A percentile compares a stretch with the other conserved stretches of the same genome.
These are phyloP conservation scores for Numenius arquata DNA, from an alignment of 2,113 vertebrate genomes.

Conservation along the genomic window DNA sequence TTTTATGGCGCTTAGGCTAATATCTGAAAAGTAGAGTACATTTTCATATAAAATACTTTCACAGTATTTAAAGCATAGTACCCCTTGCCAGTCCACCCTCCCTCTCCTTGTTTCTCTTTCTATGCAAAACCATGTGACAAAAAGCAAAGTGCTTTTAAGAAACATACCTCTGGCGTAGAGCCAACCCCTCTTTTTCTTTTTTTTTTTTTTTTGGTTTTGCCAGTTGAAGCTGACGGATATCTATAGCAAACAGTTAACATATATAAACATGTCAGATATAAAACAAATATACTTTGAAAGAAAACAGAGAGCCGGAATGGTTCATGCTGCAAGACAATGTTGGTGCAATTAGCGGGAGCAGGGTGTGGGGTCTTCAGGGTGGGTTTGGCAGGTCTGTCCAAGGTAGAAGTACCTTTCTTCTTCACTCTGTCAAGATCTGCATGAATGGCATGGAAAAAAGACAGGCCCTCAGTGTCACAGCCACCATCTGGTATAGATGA, in stretches of 20 bases:
- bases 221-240: constrained; percentile 68
- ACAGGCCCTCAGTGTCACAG: not conserved
- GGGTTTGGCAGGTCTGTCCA: not conserved
- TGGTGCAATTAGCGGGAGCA: constrained; percentile 27
- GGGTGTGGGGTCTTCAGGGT: constrained; percentile 63
- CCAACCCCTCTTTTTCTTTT: not conserved
- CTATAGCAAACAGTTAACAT: constrained; percentile 70
- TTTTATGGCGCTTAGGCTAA: constrained; percentile 33
- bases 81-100: not conserved
- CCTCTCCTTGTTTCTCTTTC: not conserved
- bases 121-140: constrained; percentile 19
- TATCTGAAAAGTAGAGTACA: constrained; percentile 8
- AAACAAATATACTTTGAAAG: constrained; percentile 70
- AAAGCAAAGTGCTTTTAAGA: constrained; percentile 48
- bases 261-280: constrained; percentile 75
- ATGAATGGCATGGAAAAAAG: constrained; percentile 31
- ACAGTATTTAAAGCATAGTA: not conserved
- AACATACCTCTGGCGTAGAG: constrained; percentile 18
- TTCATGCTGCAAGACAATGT: constrained; percentile 22
- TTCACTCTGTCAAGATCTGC: constrained; percentile 7
- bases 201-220: not conserved
- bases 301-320: constrained; percentile 57
- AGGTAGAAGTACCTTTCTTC: constrained; percentile 43
- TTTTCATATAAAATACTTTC: not conserved
- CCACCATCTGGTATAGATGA: constrained; percentile 39